A percentile compares a stretch with the other conserved stretches of the same genome.
Evolutionary conservation across 2,888 invertebrate species (phyloP).

Genomic region (Drosophila diplacantha): DNA sequence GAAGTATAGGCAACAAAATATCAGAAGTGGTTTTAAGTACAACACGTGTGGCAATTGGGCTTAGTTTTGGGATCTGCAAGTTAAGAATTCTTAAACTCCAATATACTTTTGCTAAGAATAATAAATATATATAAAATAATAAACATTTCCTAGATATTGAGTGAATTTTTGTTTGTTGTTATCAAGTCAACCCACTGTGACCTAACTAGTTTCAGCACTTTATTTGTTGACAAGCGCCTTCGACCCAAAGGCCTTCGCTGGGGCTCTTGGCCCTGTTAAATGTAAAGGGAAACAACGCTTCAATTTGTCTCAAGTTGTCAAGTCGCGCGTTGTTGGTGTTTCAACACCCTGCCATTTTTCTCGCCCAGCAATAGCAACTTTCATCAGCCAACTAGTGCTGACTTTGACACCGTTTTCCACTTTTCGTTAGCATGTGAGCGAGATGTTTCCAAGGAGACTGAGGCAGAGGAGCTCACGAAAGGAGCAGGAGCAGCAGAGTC

Average conservation of each 20-base stretch:
- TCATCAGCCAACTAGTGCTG: constrained; percentile 34
- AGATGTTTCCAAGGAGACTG: constrained; percentile 6
- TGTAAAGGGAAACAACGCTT: constrained; percentile 49
- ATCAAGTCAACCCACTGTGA: neutral
- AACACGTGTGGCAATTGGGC: neutral
- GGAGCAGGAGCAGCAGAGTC: neutral
- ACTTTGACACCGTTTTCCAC: constrained; percentile 70
- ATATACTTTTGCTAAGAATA: neutral
- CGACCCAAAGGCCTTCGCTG: constrained; percentile 20
- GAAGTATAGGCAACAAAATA: neutral
- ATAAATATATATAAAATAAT: neutral
- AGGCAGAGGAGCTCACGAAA: neutral
- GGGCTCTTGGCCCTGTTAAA: constrained; percentile 9
- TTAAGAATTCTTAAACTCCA: neutral
- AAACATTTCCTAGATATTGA: neutral
- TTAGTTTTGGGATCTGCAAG: neutral
- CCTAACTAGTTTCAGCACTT: constrained; percentile 27
- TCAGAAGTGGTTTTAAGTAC: neutral
- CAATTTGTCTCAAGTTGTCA: constrained; percentile 69
- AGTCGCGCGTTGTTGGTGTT: constrained; percentile 46
- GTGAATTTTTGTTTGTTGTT: neutral
- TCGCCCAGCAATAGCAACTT: constrained; percentile 19
- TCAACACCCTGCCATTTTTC: constrained; percentile 17
- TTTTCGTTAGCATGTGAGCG: constrained; percentile 54
- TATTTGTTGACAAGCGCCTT: constrained; percentile 21